Evolutionary conservation across 2,797 vertebrate species (phyloP), one percentile per base, ranked within the genome.

Genomic region (Astyanax mexicanus): DNA sequence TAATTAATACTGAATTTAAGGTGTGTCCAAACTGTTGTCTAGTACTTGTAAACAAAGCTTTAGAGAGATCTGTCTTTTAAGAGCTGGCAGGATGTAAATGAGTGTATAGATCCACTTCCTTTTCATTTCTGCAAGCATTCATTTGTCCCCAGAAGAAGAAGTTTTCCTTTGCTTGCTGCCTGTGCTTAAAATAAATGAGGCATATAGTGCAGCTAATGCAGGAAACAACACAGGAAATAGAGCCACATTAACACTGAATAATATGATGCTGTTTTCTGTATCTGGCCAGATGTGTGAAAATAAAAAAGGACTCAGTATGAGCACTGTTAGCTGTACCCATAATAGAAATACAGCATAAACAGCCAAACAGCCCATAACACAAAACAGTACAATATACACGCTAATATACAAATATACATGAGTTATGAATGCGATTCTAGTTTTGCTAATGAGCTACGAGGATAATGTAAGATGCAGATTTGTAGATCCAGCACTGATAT

Each of bases 41-140:
- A 3, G 21, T 51, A 21, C 21, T 11, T 4, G 23, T 3, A 25
- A 25, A 54, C 21, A 54, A 4, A 10, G 25, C 12, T 55, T 27
- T 27, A 5, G 2, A 27, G 0, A n/a, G 10, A 32, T 25, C 10
- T 23, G 4, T 15, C 27, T 17, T 32, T 29, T n/a, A 27, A n/a
- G 19, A 29, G 9, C n/a, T 1, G 17, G 8, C 9, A 12, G 13
- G 70, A 32, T 7, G 11, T 58, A 49, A 70, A 74, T 40, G 44
- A 67, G 54, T 65, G 23, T 51, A 42, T 55, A 74, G 37, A 29
- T 1, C 29, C 12, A 32, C 29, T 2, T 2, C 12, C 25, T 47
- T 23, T 35, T 13, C 25, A 47, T 23, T 35, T 13, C n/a, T 69
- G 74, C 45, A 70, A 57, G 15, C 51, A 51, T 67, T 72, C 29